These are phyloP conservation scores for Nephrotoma guestfalica DNA, from an alignment of 2,888 invertebrate species.

Conservation along the genomic window DNA sequence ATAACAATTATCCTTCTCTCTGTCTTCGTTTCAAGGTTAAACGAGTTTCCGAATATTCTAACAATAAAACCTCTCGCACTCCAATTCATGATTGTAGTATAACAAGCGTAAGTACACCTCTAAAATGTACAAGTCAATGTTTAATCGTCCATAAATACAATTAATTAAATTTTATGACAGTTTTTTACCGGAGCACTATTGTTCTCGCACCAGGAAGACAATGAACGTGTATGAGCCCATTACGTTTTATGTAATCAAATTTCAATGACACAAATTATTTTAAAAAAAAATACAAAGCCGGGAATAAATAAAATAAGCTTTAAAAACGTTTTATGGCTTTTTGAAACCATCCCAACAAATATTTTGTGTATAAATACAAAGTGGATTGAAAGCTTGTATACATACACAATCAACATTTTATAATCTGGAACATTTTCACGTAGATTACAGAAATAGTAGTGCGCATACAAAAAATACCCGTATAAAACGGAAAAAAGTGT, in stretches of 20 bases:
- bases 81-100: background rate
- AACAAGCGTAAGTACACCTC: background rate
- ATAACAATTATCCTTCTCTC: background rate
- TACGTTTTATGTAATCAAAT: background rate
- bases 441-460: background rate
- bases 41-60: background rate
- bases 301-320: background rate
- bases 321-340: background rate
- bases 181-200: background rate
- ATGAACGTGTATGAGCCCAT: background rate
- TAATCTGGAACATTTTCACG: background rate
- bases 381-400: background rate
- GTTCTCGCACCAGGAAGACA: background rate
- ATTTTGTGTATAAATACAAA: background rate
- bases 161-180: background rate
- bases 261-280: background rate
- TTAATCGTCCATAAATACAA: background rate
- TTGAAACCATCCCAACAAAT: background rate
- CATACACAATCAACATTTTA: background rate
- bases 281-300: background rate
- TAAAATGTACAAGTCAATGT: background rate
- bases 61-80: background rate
- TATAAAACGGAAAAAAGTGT: background rate
- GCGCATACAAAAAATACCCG: background rate
- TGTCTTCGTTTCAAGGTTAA: background rate